Evolutionary conservation across 2,113 vertebrate genomes (phyloP).

Genomic region (Podiceps cristatus): DNA sequence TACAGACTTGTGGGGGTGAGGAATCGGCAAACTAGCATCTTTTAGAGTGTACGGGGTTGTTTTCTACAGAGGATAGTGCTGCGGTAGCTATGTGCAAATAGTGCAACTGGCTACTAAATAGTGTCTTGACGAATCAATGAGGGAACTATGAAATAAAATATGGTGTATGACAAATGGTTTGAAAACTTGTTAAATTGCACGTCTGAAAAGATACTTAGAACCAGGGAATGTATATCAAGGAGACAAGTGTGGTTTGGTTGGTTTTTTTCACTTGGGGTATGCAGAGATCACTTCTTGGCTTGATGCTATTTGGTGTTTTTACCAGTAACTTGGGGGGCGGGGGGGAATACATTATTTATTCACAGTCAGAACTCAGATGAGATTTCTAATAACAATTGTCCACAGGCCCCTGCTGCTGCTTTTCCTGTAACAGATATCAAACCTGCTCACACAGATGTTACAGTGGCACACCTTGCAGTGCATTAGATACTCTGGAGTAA

Average conservation of each 20-base stretch:
- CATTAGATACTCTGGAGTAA: neutral
- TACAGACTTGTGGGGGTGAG: rapidly evolving
- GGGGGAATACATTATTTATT: neutral
- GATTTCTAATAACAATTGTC: neutral
- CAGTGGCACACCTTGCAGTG: neutral
- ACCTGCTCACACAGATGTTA: neutral
- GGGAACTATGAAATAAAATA: neutral
- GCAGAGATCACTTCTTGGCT: neutral
- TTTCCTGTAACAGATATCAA: neutral
- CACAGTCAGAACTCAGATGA: neutral
- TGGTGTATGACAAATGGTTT: neutral
- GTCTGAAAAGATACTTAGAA: neutral
- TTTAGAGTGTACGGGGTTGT: neutral
- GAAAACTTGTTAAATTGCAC: neutral
- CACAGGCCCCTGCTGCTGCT: neutral
- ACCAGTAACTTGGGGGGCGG: neutral
- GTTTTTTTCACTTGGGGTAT: neutral
- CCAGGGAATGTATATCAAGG: neutral
- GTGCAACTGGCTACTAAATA: neutral
- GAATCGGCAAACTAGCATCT: neutral
- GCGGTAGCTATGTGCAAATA: neutral
- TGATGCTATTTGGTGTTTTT: neutral
- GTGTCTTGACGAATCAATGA: neutral
- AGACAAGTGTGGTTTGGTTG: neutral
- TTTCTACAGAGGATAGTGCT: neutral